Conservation (phyloP, 2,113 vertebrate species). For the Parotia lawesii region DNA sequence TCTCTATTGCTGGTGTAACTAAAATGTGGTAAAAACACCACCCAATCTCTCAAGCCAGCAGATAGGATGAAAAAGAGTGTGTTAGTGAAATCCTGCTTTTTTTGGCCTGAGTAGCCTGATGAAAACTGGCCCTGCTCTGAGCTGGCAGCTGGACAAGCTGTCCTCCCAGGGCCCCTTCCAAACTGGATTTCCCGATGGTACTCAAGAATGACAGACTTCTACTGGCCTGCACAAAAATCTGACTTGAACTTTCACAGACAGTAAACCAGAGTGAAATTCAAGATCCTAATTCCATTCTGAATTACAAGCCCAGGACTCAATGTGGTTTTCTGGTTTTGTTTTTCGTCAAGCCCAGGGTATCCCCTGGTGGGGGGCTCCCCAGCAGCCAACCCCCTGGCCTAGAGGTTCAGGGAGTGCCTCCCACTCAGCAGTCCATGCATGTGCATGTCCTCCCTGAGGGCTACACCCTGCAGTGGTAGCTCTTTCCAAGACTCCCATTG, state of each 20-base stretch:
- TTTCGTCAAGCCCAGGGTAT: not conserved
- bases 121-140: not conserved
- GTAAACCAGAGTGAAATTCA: not conserved
- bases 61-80: not conserved
- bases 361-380: not conserved
- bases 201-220: not conserved
- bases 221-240: not conserved
- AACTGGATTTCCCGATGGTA: not conserved
- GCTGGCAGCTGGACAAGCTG: not conserved
- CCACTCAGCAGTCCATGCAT: rapidly evolving
- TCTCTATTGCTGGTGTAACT: not conserved
- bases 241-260: not conserved
- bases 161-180: not conserved
- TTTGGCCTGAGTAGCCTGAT: not conserved
- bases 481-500: not conserved
- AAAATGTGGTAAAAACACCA: not conserved
- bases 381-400: not conserved
- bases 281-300: not conserved
- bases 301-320: not conserved
- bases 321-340: not conserved
- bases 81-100: not conserved
- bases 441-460: not conserved
- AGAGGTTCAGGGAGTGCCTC: not conserved
- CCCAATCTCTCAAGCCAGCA: not conserved
- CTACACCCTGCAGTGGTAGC: not conserved